phyloP scores from a whole-genome alignment of 2,888 invertebrate genomes.

The Euplagia quadripunctaria region DNA sequence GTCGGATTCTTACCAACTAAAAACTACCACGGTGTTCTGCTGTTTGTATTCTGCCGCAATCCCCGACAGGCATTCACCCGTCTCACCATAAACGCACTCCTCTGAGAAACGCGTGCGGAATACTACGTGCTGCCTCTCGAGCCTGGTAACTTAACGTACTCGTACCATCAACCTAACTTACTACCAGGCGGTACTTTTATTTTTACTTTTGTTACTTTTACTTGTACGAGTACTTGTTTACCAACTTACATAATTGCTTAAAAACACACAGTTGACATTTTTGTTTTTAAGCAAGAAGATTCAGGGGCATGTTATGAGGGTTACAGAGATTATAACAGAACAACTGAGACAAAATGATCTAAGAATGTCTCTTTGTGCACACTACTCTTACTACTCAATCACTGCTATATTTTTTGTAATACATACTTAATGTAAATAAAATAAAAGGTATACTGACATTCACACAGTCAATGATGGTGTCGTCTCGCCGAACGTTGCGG shows the following conservation, averaged over 20 bases:
- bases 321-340: neutral
- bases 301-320: neutral
- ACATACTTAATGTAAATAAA: conserved; percentile 7
- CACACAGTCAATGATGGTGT: conserved; percentile 31
- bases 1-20: no score
- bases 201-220: no score
- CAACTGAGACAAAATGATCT: neutral
- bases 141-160: neutral
- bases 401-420: neutral
- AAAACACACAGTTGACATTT: no score
- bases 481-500: conserved; percentile 34
- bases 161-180: neutral
- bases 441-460: conserved; percentile 26
- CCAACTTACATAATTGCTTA: neutral
- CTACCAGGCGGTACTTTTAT: no score
- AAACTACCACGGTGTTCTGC: no score
- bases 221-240: neutral
- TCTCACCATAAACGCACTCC: no score
- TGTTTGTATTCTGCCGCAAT: no score
- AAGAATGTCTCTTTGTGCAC: neutral
- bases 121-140: no score
- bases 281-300: neutral
- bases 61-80: no score
- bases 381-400: neutral
- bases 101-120: no score